Evolutionary conservation across 2,888 invertebrate genomes (phyloP).

Genomic region (Cryptus viduatorius): DNA sequence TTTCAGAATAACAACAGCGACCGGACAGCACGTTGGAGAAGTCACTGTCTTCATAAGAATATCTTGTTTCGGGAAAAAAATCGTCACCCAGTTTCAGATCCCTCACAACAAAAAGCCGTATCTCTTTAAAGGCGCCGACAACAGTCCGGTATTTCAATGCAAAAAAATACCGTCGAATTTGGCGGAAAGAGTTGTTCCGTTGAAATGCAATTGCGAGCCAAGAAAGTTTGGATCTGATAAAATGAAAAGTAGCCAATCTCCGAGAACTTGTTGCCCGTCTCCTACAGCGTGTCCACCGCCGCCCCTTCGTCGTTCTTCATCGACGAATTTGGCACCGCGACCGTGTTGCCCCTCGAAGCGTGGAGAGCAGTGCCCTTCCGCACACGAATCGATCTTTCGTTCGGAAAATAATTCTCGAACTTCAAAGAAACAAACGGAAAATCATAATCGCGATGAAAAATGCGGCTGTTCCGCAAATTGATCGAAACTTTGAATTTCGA

Average conservation of each 20-base stretch:
- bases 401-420: not conserved
- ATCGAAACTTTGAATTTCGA: not conserved
- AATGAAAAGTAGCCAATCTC: conserved; percentile 61
- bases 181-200: conserved; percentile 43
- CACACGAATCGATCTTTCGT: not conserved
- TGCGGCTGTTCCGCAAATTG: not conserved
- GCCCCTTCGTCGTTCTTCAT: conserved; percentile 46
- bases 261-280: conserved; percentile 53
- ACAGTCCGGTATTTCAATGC: conserved; percentile 80
- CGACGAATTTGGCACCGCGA: conserved; percentile 43
- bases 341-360: conserved; percentile 67
- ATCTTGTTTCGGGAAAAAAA: conserved; percentile 89
- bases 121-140: conserved; percentile 78
- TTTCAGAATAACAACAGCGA: conserved; percentile 85
- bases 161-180: conserved; percentile 74
- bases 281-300: conserved; percentile 63
- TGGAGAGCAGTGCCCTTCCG: conserved; percentile 41
- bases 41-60: conserved; percentile 88
- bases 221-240: not conserved
- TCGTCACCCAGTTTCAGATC: conserved; percentile 89
- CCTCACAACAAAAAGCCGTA: conserved; percentile 79
- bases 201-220: conserved; percentile 56
- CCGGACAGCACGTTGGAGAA: conserved; percentile 86
- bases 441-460: not conserved
- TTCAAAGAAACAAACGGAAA: not conserved